A percentile compares a stretch with the other conserved stretches of the same genome.
phyloP scores from a whole-genome alignment of 2,797 vertebrate species.

The Labroides dimidiatus region DNA sequence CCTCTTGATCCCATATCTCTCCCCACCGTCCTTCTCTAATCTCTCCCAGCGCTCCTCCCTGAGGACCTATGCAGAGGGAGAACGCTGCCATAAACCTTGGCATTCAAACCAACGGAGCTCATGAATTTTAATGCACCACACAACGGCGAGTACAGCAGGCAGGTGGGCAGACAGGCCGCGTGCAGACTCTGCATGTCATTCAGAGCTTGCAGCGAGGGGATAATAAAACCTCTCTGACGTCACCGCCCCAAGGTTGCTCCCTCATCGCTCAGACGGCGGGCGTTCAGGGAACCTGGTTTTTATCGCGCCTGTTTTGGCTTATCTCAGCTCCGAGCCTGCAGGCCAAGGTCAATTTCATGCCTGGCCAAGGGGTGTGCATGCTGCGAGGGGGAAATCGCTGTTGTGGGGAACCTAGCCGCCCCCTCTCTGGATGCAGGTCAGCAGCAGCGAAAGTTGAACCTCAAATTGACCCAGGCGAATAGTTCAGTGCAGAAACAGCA shows the following conservation, averaged over 20 bases:
- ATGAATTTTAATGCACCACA: conserved; percentile 76
- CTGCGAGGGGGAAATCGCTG: conserved; percentile 23
- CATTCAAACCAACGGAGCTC: conserved; percentile 70
- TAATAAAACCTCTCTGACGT: conserved; percentile 62
- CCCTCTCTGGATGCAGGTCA: conserved; percentile 46
- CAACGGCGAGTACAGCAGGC: conserved; percentile 43
- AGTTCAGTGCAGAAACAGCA: conserved; percentile 17
- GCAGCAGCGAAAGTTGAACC: conserved; percentile 51
- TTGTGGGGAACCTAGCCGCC: conserved; percentile 32
- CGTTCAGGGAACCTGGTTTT: conserved; percentile 50
- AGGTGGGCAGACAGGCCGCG: conserved; percentile 38
- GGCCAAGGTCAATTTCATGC: conserved; percentile 73
- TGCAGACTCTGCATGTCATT: conserved; percentile 35
- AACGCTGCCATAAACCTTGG: conserved; percentile 70
- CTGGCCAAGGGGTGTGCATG: conserved; percentile 46
- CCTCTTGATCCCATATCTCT: conserved; percentile 60
- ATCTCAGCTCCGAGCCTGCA: conserved; percentile 60
- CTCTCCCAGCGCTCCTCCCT: conserved; percentile 54
- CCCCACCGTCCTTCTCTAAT: conserved; percentile 62
- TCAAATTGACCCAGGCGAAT: conserved; percentile 51
- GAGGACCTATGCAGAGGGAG: conserved; percentile 59
- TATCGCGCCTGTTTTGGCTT: conserved; percentile 65
- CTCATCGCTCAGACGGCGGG: conserved; percentile 29
- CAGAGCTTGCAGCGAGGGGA: conserved; percentile 16
- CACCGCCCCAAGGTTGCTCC: conserved; percentile 62